phyloP scores from a whole-genome alignment of 1,140 invertebrate genomes.

The Procambarus virginalis region DNA sequence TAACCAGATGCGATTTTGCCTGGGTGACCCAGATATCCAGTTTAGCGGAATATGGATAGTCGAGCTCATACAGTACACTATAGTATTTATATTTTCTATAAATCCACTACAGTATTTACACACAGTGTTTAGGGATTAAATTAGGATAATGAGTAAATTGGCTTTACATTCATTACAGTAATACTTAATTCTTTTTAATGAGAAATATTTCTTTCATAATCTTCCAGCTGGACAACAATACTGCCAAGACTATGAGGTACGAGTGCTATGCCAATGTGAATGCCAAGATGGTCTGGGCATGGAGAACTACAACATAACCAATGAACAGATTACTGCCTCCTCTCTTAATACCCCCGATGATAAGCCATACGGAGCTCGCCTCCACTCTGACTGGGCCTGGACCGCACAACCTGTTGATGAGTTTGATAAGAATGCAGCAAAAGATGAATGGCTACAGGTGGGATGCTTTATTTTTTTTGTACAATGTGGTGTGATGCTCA shows the following conservation, averaged over 20 bases:
- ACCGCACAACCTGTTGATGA: constrained; percentile 53
- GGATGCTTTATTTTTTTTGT: background rate
- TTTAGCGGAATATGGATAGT: too few relatives aligned
- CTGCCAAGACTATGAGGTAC: constrained; percentile 75
- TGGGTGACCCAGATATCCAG: too few relatives aligned
- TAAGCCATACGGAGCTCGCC: constrained; percentile 72
- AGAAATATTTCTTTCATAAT: background rate
- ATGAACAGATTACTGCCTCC: constrained; percentile 73
- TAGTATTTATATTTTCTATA: too few relatives aligned
- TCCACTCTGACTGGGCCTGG: constrained; percentile 71
- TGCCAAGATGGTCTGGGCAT: constrained; percentile 74
- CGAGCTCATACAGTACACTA: too few relatives aligned
- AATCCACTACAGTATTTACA: too few relatives aligned
- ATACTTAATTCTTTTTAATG: too few relatives aligned
- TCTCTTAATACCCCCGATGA: constrained; percentile 71
- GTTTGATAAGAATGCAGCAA: background rate
- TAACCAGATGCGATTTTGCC: too few relatives aligned
- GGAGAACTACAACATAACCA: constrained; percentile 72
- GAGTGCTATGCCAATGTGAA: constrained; percentile 74
- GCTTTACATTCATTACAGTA: too few relatives aligned
- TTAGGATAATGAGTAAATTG: too few relatives aligned
- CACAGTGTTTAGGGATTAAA: too few relatives aligned
- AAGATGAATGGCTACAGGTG: constrained; percentile 71
- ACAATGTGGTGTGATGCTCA: too few relatives aligned
- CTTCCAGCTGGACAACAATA: constrained; percentile 21